Percentiles rank a stretch among this genome's conserved stretches.
These are phyloP conservation scores for Diabrotica balteata DNA, from an alignment of 2,888 invertebrate genomes.

Conservation along the genomic window DNA sequence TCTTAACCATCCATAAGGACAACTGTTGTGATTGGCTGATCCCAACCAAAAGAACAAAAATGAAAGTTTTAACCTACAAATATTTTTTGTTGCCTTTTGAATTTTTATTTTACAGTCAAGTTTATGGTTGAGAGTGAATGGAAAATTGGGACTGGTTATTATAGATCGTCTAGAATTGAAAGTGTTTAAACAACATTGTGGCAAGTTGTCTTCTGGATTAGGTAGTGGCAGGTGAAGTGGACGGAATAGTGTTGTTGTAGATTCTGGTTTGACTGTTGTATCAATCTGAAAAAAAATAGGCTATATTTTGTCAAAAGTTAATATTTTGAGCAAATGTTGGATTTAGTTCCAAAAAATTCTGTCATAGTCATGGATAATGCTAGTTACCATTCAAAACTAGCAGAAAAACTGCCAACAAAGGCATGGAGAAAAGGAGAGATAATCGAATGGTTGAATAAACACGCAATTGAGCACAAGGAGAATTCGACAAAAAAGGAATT, in stretches of 20 bases:
- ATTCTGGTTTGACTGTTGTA: slow-evolving; percentile 16
- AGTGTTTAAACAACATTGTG: slow-evolving; percentile 57
- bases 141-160: slow-evolving; percentile 67
- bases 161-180: slow-evolving; percentile 62
- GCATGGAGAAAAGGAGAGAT: no score
- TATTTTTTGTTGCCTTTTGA: slow-evolving; percentile 59
- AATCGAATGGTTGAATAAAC: no score
- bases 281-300: slow-evolving; percentile 15
- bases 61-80: slow-evolving; percentile 64
- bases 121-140: slow-evolving; percentile 56
- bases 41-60: slow-evolving; percentile 67
- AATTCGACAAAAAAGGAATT: no score
- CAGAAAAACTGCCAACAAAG: no score
- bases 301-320: neutral
- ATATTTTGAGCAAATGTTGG: no score
- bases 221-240: slow-evolving; percentile 27
- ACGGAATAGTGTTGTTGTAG: slow-evolving; percentile 27
- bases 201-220: slow-evolving; percentile 22
- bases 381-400: no score
- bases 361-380: no score
- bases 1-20: slow-evolving; percentile 63
- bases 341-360: no score
- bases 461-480: no score
- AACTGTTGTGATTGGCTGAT: slow-evolving; percentile 52
- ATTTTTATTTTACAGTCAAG: slow-evolving; percentile 64